Conservation (phyloP, 2,797 vertebrate genomes). For the Paramormyrops hopkinsi region DNA sequence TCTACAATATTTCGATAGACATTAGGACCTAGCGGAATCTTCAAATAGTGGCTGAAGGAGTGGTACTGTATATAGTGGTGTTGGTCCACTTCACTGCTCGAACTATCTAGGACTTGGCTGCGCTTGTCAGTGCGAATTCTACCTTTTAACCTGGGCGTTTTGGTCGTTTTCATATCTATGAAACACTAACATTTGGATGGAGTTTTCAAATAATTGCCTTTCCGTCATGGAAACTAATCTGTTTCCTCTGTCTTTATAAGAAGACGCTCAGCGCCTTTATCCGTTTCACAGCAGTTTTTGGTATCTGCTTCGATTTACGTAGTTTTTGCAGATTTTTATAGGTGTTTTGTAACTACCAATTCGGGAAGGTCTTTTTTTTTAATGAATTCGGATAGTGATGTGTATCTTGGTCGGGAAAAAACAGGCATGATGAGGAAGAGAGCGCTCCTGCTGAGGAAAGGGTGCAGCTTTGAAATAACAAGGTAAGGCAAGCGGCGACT, state of each 20-base stretch:
- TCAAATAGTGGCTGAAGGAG: neutral
- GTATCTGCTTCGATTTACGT: neutral
- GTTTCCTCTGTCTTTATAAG: neutral
- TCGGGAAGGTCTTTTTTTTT: neutral
- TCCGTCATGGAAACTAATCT: neutral
- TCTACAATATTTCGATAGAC: neutral
- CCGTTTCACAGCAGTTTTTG: neutral
- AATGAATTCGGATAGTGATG: slow-evolving; percentile 6
- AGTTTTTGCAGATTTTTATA: slow-evolving; percentile 1
- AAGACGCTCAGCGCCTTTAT: neutral
- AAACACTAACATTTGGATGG: neutral
- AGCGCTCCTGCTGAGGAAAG: slow-evolving; percentile 34
- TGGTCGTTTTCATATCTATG: neutral
- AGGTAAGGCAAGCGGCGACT: slow-evolving; percentile 25
- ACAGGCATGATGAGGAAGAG: slow-evolving; percentile 30
- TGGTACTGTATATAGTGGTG: neutral
- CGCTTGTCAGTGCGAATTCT: neutral
- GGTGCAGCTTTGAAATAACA: slow-evolving; percentile 41
- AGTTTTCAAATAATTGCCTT: neutral
- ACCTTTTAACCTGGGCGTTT: neutral
- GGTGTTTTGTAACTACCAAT: neutral
- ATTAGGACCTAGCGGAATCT: slow-evolving; percentile 16
- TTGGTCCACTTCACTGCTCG: neutral
- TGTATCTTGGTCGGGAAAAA: neutral
- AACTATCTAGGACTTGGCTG: slow-evolving; percentile 2